phyloP scores from a whole-genome alignment of 2,888 invertebrate species.

The Monoplex corrugatus region DNA sequence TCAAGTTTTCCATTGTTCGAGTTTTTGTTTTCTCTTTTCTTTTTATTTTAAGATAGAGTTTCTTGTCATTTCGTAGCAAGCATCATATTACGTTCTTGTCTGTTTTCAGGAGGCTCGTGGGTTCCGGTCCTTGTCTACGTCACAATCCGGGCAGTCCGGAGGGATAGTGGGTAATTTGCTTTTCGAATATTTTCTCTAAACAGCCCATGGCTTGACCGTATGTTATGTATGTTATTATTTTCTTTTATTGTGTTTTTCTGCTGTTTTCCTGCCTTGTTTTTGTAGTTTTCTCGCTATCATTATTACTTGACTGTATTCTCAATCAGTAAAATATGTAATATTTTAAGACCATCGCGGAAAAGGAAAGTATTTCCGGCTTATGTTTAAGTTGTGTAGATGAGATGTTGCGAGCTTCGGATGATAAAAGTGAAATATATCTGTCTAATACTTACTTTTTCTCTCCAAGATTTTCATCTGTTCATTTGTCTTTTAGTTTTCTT shows the following conservation, averaged over 20 bases:
- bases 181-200: background rate
- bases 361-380: too few species aligned
- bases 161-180: constrained; percentile 62
- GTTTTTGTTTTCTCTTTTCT: too few species aligned
- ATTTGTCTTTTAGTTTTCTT: background rate
- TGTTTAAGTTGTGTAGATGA: too few species aligned
- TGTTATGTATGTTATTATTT: background rate
- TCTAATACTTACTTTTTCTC: background rate
- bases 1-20: too few species aligned
- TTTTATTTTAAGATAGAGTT: too few species aligned
- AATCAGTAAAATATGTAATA: too few species aligned
- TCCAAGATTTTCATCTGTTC: background rate
- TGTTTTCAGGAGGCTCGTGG: constrained; percentile 61
- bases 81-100: background rate
- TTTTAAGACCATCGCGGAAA: too few species aligned
- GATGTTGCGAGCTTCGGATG: too few species aligned
- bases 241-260: too few species aligned
- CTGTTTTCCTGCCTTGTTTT: background rate
- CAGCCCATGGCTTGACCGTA: background rate
- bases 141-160: constrained; percentile 60
- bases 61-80: too few species aligned
- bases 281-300: background rate
- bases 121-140: constrained; percentile 63
- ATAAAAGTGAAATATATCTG: too few species aligned
- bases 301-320: background rate